A percentile compares a stretch with the other conserved stretches of the same genome.
These are phyloP conservation scores for Neotragus moschatus DNA, from an alignment of 2,113 vertebrate species.

Conservation along the genomic window DNA sequence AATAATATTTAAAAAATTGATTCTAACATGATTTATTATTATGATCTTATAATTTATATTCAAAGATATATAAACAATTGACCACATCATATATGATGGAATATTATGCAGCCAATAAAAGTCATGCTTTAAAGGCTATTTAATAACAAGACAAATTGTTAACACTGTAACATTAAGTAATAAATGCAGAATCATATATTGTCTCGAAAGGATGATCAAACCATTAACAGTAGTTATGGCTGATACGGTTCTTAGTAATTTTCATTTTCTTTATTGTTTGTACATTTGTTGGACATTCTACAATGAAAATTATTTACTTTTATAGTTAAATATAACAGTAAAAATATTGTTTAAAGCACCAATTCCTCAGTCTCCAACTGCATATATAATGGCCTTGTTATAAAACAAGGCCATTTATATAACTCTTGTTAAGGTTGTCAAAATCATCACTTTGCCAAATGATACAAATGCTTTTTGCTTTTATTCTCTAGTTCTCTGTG, in stretches of 20 bases:
- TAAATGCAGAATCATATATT: not conserved
- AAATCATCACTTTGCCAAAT: not conserved
- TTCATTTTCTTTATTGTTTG: conserved; percentile 14
- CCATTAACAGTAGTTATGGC: not conserved
- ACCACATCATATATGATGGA: not conserved
- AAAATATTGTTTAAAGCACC: conserved; percentile 9
- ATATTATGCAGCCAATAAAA: conserved; percentile 27
- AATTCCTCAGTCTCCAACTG: not conserved
- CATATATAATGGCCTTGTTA: too few relatives aligned
- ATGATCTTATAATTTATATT: not conserved
- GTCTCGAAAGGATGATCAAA: not conserved
- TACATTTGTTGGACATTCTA: not conserved
- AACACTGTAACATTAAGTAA: not conserved
- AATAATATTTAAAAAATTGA: not conserved
- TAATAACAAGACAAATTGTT: not conserved
- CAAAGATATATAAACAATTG: conserved; percentile 1
- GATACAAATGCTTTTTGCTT: not conserved
- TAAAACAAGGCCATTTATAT: not conserved
- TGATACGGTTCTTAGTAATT: not conserved
- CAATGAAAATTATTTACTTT: conserved; percentile 22
- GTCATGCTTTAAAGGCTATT: not conserved
- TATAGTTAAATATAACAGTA: not conserved
- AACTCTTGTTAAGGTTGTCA: not conserved
- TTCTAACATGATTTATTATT: not conserved
- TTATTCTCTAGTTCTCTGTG: not conserved